Evolutionary conservation across 2,888 invertebrate species (phyloP).

Genomic region (Epinotia bilunana): DNA sequence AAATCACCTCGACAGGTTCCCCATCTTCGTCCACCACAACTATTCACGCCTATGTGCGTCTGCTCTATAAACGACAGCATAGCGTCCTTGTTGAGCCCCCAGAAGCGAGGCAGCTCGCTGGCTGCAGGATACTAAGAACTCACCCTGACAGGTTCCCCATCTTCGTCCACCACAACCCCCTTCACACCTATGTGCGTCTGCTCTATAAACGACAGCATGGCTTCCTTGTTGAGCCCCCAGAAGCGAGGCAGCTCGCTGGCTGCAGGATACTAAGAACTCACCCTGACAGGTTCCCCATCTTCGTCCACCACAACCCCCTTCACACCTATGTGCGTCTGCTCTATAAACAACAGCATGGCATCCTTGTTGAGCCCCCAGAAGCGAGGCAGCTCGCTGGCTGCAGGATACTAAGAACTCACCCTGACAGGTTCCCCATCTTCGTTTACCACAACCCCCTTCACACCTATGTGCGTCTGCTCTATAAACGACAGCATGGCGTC

Average conservation of each 20-base stretch:
- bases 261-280: constrained; percentile 86
- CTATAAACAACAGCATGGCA: constrained; percentile 92
- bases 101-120: constrained; percentile 88
- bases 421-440: constrained; percentile 86
- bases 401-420: constrained; percentile 86
- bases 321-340: constrained; percentile 89
- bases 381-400: constrained; percentile 86
- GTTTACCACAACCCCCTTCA: constrained; percentile 87
- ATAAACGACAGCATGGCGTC: constrained; percentile 93
- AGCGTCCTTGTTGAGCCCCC: constrained; percentile 94
- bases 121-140: constrained; percentile 87
- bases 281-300: constrained; percentile 86
- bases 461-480: constrained; percentile 90
- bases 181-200: constrained; percentile 88
- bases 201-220: constrained; percentile 93
- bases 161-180: constrained; percentile 87
- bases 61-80: constrained; percentile 94
- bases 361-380: constrained; percentile 96
- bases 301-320: constrained; percentile 86
- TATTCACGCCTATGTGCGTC: constrained; percentile 86
- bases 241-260: constrained; percentile 88
- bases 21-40: constrained; percentile 86
- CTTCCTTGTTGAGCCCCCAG: constrained; percentile 94
- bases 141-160: constrained; percentile 86
- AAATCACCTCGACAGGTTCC: constrained; percentile 84